Conservation (phyloP, 2,113 vertebrate species). For the Pachypanchax playfairii region DNA sequence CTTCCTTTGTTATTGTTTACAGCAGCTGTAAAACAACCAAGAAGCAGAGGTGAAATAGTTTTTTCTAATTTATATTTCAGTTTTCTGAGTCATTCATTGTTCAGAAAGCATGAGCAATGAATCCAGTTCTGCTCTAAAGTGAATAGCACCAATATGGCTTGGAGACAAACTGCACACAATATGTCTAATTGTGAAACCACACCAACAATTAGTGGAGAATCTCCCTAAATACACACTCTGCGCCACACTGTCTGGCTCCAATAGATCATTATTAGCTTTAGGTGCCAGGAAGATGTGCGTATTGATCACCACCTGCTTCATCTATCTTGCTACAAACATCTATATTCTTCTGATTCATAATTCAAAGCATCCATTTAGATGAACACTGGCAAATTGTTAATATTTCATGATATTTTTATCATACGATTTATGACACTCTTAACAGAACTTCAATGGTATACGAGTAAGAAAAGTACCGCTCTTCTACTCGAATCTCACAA, state of each 20-base stretch:
- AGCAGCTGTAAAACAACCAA: constrained; percentile 18
- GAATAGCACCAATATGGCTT: constrained; percentile 30
- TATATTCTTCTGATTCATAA: constrained; percentile 54
- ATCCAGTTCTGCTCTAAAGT: constrained; percentile 32
- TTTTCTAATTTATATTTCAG: constrained; percentile 21
- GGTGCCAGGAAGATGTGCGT: constrained; percentile 66
- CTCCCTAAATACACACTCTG: constrained; percentile 59
- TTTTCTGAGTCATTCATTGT: constrained; percentile 10
- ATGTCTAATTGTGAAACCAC: constrained; percentile 49
- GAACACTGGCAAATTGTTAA: constrained; percentile 48
- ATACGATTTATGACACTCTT: constrained; percentile 9
- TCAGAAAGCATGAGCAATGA: constrained; percentile 24
- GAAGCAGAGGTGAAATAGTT: constrained; percentile 3
- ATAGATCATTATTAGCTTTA: constrained; percentile 63
- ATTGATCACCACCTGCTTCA: constrained; percentile 59
- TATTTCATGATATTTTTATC: constrained; percentile 39
- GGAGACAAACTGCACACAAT: constrained; percentile 36
- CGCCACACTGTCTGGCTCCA: constrained; percentile 67
- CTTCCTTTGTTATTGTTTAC: constrained; percentile 18
- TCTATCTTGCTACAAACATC: constrained; percentile 51
- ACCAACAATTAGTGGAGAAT: constrained; percentile 64
- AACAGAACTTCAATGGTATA: constrained; percentile 30
- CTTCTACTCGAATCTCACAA: constrained; percentile 14
- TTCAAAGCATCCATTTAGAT: constrained; percentile 53
- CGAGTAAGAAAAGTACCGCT: constrained; percentile 10